A percentile compares a stretch with the other conserved stretches of the same genome.
These are phyloP conservation scores for Zoanthus sociatus DNA, from an alignment of 92 coral and sea anemone species.

Conservation along the genomic window DNA sequence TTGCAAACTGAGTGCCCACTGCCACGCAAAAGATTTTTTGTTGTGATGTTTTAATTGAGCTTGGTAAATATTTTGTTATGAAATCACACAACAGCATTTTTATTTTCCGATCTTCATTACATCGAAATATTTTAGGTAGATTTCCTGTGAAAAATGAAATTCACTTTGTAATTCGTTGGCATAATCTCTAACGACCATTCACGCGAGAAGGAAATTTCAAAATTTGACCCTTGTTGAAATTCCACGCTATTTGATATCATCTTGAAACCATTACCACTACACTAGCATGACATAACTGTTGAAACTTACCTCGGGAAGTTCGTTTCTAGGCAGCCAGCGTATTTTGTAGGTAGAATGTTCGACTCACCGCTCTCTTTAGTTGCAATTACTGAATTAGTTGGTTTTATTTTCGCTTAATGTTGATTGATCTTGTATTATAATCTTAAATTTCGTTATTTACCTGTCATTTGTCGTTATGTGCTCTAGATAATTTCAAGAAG, in stretches of 20 bases:
- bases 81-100: neutral
- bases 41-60: slow-evolving; percentile 12
- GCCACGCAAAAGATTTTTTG: slow-evolving; percentile 4
- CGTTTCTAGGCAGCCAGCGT: no score
- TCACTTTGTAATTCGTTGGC: neutral
- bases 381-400: neutral
- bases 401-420: no score
- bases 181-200: neutral
- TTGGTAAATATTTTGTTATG: slow-evolving; percentile 34
- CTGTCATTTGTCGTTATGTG: neutral
- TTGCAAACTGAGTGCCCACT: neutral
- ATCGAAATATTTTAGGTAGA: neutral
- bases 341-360: no score
- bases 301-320: no score
- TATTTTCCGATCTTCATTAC: neutral
- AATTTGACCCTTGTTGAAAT: slow-evolving; percentile 1
- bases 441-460: no score
- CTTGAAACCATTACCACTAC: neutral
- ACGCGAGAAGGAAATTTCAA: slow-evolving; percentile 2
- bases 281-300: neutral
- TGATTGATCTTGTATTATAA: no score
- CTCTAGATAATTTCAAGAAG: neutral
- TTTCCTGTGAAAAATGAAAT: neutral
- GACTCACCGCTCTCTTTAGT: no score
- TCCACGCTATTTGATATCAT: slow-evolving; percentile 18